Evolutionary conservation across 1,140 invertebrate species (phyloP), one percentile per base, ranked within the genome.

Genomic region (Oscheius sp.): DNA sequence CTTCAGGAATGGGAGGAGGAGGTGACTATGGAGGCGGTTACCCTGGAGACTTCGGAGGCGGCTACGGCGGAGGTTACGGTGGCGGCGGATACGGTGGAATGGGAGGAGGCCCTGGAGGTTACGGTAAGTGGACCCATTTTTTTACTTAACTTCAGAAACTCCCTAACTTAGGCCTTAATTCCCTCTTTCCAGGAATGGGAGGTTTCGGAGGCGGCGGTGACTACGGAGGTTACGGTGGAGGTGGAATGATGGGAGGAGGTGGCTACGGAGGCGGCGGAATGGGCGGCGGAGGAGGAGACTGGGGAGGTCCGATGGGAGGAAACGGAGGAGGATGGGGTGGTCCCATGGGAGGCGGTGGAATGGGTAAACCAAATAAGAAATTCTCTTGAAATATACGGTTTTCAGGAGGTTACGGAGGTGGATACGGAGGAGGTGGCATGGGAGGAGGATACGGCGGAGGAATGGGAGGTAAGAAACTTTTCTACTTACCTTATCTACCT

Each of bases 61-160:
- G 72, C 29, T 74, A 68, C 38, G 61, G 61, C 34, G 55, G 55
- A 23, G 67, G 67, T 32, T 35, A 42, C 67, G 36, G 36, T 32
- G 52, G 52, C 34, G 71, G 71, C n/a, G 71, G 71, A 32, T 59
- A 59, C 61, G 72, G 72, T 38, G 71, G 70, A 52, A 67, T 65
- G 52, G 49, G 61, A n/a, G 64, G 65, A 35, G 64, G 64, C 26
- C 55, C 36, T n/a, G 72, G 65, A 0, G 52, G 52, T 59, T 59
- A 61, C 23, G 65, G 66, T 59, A 55, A 23, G 49, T 4, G 49
- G 23, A 20, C 49, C n/a, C n/a, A n/a, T n/a, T n/a, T n/a, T n/a
- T n/a, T n/a, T n/a, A n/a, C n/a, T n/a, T n/a, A n/a, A n/a, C n/a
- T n/a, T n/a, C n/a, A n/a, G n/a, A n/a, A n/a, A n/a, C n/a, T n/a